Base-by-base conservation (phyloP, 2,113 vertebrate genomes). In the Piliocolobus tephrosceles region DNA sequence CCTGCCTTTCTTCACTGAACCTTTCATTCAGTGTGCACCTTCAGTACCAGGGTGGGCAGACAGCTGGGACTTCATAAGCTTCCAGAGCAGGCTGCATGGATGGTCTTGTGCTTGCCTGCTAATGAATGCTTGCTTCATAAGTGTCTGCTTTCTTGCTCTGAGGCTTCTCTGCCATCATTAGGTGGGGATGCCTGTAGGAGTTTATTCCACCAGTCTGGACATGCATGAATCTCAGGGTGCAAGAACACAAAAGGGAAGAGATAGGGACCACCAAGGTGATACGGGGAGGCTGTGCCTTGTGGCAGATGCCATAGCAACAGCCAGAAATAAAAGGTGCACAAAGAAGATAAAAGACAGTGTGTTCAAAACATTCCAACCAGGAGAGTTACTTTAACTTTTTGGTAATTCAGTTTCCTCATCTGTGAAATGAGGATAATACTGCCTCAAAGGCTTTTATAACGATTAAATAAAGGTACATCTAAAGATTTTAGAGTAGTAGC, bases 271-370 rank as follows among this genome's bases (percentile, higher is more conserved):
- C 76, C 12, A 23, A 30, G 3, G 35, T 1, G 6, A 66, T 30
- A 27, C 2, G 4, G 57, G 22, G 43, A 66, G 17, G 50, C 3
- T 9, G 22, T 80, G 40, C 80, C 1, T 5, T 12, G 40, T 18
- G 12, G 68, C 1, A 0, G 11, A 20, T 3, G 3, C 43, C 22
- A 3, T 7, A 1, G 45, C 61, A 58, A 78, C 1, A 6, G 25
- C 9, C 72, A 75, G 91, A 2, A 22, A 16, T 20, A 47, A 38
- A 32, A 66, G 30, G 35, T 45, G 22, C 22, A 17, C 47, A 0
- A 9, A 90, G 68, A 90, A 66, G 61, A 64, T 20, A 61, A 84
- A 72, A 81, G 52, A 70, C 14, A 14, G 14, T 35, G 23, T 8
- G 10, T 17, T 61, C 76, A 70, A 30, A 68, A 58, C 16, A 43